phyloP scores from a whole-genome alignment of 2,113 vertebrate genomes.

The Panurus biarmicus region DNA sequence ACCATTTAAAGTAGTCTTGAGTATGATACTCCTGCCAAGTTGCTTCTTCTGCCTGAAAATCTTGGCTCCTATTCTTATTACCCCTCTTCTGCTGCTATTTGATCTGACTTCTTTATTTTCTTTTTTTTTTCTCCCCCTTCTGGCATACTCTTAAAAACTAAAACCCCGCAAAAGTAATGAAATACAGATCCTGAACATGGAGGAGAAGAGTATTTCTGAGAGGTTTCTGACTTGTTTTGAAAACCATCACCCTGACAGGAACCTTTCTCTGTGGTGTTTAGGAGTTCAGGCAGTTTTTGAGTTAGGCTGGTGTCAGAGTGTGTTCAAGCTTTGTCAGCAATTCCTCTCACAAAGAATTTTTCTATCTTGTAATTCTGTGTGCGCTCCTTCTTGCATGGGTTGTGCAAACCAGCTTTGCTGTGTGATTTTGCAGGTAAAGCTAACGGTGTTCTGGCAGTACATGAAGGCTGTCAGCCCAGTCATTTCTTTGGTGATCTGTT shows the following conservation, averaged over 20 bases:
- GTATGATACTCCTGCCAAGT: neutral
- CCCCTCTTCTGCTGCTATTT: neutral
- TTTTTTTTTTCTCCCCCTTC: fast-evolving
- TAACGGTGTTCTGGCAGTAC: slow-evolving; percentile 85
- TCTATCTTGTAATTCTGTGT: neutral
- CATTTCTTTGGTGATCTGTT: slow-evolving; percentile 74
- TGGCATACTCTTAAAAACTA: neutral
- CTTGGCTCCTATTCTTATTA: neutral
- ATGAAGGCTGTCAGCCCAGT: slow-evolving; percentile 78
- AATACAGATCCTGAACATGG: neutral
- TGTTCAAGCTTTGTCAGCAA: neutral
- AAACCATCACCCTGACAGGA: fast-evolving
- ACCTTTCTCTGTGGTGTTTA: neutral
- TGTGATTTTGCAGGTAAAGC: slow-evolving; percentile 79
- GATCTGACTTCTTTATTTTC: neutral
- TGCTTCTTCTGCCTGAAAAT: neutral
- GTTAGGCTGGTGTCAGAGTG: neutral
- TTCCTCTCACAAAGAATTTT: neutral
- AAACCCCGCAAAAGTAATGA: neutral
- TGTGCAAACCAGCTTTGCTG: neutral
- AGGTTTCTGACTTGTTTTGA: neutral
- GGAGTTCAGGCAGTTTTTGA: neutral
- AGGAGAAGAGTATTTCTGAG: neutral
- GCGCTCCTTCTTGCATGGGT: neutral
- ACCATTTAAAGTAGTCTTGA: neutral